A percentile compares a stretch with the other conserved stretches of the same genome.
Evolutionary conservation across 2,113 vertebrate genomes (phyloP).

Genomic region (Xenus cinereus): DNA sequence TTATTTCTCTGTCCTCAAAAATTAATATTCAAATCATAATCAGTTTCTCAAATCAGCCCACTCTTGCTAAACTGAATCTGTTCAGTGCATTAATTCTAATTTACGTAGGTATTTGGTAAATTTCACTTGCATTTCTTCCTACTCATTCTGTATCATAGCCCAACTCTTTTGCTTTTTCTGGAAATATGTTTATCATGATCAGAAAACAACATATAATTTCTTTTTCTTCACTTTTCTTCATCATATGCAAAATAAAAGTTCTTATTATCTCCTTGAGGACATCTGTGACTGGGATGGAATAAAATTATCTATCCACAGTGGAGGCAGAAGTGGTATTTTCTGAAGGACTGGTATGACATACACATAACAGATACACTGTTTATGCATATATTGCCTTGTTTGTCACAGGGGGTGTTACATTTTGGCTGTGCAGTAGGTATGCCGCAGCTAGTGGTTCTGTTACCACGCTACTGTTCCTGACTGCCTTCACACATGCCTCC

Average conservation of each 20-base stretch:
- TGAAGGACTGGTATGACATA: not conserved
- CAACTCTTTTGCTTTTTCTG: conserved; percentile 19
- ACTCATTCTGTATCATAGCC: conserved; percentile 38
- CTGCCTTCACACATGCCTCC: not conserved
- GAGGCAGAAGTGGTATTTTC: not conserved
- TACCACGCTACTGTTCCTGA: not conserved
- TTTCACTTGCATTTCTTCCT: conserved; percentile 56
- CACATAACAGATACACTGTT: not conserved
- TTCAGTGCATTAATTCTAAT: conserved; percentile 47
- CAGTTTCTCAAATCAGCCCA: conserved; percentile 43
- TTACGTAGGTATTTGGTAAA: conserved; percentile 47
- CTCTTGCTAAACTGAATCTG: conserved; percentile 52
- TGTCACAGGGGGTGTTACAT: not conserved
- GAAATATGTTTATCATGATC: not conserved
- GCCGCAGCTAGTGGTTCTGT: not conserved
- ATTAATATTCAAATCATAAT: conserved; percentile 44
- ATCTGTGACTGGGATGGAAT: not conserved
- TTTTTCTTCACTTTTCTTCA: not conserved
- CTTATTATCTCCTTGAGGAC: not conserved
- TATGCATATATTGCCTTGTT: not conserved
- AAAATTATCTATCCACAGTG: not conserved
- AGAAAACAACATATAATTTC: not conserved
- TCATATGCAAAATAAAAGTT: not conserved
- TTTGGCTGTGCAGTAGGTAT: not conserved
- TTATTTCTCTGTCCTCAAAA: conserved; percentile 19